Conservation (phyloP, 2,797 vertebrate species). For the Poecilia velifera region DNA sequence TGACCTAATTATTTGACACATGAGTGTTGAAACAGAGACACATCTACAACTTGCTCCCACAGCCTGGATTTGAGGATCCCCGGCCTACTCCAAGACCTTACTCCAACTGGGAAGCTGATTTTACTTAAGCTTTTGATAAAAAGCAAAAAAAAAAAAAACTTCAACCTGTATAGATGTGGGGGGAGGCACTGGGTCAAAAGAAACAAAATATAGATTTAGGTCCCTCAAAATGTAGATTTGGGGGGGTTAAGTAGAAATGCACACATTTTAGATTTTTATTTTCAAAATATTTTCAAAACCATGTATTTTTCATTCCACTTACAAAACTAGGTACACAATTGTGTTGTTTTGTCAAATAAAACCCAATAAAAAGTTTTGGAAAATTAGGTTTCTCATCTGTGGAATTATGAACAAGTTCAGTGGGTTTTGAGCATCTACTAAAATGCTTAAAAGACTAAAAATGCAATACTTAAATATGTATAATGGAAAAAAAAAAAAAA, state of each 20-base stretch:
- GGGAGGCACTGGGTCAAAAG: background rate
- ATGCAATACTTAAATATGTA: background rate
- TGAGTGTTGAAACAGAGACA: too few species aligned
- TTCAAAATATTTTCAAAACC: too few species aligned
- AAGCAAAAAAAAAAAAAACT: background rate
- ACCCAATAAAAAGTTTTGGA: background rate
- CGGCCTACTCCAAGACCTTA: background rate
- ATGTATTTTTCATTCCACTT: background rate
- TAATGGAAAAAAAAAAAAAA: background rate
- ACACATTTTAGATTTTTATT: background rate
- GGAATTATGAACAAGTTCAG: background rate
- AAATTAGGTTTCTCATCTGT: background rate
- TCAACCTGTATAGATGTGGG: background rate
- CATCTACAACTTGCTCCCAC: too few species aligned
- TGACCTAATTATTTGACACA: too few species aligned
- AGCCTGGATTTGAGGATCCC: too few species aligned
- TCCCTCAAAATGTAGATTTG: background rate
- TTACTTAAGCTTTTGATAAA: background rate
- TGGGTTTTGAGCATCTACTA: background rate
- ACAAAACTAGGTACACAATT: background rate
- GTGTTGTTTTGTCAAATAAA: background rate
- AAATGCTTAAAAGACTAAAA: background rate
- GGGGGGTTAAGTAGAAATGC: background rate
- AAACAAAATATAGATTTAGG: background rate
- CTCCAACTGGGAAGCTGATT: background rate